Base-by-base conservation (phyloP, 1,140 invertebrate genomes). In the Solenopsis fugax region DNA sequence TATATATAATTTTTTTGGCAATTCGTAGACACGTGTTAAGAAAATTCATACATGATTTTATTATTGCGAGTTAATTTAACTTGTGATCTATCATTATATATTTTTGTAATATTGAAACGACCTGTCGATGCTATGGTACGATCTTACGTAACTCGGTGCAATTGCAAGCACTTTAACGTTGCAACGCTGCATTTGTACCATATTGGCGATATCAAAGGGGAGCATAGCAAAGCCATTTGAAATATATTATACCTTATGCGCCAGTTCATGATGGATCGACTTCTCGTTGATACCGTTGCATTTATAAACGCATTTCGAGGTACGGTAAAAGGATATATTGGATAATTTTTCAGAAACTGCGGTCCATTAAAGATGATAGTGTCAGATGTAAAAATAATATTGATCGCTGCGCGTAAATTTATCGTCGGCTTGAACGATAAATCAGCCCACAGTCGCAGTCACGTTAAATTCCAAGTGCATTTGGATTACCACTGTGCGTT, bases 311-410 rank as follows among this genome's bases (percentile, higher is more conserved):
- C 41, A 84, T 75, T 84, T 60, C 54, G 12, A 29, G 7, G 3
- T 29, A 13, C 34, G 6, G n/a, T 56, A 29, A 73, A 37, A 41
- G 24, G 13, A 37, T 37, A 37, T 48, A 34, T 82, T 37, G 69
- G 41, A 84, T 75, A 10, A 84, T 84, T 84, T 73, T 75, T 75
- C 29, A 50, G 12, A 54, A 64, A 84, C 60, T 37, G 69, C 13
- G n/a, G 0, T 16, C 18, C 12, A 50, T 75, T 60, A 75, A 60
- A 60, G 41, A 48, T n/a, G 24, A 60, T 62, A 60, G 9, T 3
- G 41, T 50, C 18, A 21, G 0, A 84, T 41, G 41, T 37, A 50
- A 29, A 69, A 60, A 75, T 75, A n/a, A 75, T 84, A 84, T 84
- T 24, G 54, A 75, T 62, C 37, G 37, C 56, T 5, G 50, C 50